Percentiles rank a stretch among this genome's conserved stretches.
These are phyloP conservation scores for Tenualosa ilisha DNA, from an alignment of 2,797 vertebrate species.

Conservation along the genomic window DNA sequence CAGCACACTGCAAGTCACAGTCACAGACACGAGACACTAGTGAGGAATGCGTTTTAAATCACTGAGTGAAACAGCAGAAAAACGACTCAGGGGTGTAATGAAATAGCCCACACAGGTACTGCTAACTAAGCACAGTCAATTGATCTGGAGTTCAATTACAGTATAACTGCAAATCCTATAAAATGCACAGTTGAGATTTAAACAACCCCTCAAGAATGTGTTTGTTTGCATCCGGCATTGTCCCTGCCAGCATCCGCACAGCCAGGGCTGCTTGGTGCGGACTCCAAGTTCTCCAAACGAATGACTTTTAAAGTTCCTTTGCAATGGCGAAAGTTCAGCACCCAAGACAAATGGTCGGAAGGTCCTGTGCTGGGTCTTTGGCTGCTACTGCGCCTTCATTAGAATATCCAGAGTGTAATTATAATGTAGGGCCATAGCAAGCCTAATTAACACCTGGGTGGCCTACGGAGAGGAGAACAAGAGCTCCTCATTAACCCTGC, in stretches of 20 bases:
- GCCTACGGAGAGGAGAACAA: slow-evolving; percentile 60
- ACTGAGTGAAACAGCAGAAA: neutral
- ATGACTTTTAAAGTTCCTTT: slow-evolving; percentile 23
- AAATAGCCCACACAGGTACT: neutral
- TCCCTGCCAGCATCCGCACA: neutral
- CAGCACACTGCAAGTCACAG: neutral
- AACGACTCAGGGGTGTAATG: neutral
- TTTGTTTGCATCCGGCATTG: slow-evolving; percentile 13
- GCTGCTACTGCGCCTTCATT: neutral
- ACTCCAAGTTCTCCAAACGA: neutral
- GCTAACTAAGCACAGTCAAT: slow-evolving; percentile 26
- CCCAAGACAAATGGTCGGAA: slow-evolving; percentile 10
- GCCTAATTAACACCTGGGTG: slow-evolving; percentile 66
- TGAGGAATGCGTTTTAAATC: neutral
- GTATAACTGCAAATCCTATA: slow-evolving; percentile 36
- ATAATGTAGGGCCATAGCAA: slow-evolving; percentile 55
- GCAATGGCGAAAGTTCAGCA: slow-evolving; percentile 13
- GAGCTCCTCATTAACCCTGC: slow-evolving; percentile 70
- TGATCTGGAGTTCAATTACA: slow-evolving; percentile 29
- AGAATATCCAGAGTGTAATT: slow-evolving; percentile 56
- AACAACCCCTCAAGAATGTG: slow-evolving; percentile 39
- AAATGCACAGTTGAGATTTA: slow-evolving; percentile 30
- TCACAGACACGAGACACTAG: neutral
- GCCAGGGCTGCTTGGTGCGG: neutral
- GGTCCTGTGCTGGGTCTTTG: slow-evolving; percentile 1